These are phyloP conservation scores for Lucinisca nassula DNA, from an alignment of 2,888 invertebrate species.

Conservation along the genomic window DNA sequence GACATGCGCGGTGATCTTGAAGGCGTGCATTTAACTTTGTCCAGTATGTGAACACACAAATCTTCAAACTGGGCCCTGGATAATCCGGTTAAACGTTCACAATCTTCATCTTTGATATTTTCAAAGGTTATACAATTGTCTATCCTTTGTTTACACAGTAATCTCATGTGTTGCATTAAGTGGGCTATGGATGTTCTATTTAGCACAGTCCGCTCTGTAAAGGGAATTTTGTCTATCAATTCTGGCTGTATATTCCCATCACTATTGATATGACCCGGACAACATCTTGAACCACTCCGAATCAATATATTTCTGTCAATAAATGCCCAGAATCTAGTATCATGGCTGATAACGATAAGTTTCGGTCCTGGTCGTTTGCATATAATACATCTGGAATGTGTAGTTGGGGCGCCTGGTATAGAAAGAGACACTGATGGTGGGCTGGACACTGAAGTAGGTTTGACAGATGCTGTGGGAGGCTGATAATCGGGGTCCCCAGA, in stretches of 20 bases:
- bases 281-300: slow-evolving; percentile 21
- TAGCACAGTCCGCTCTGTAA: neutral
- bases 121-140: slow-evolving; percentile 31
- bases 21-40: slow-evolving; percentile 37
- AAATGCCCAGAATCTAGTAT: neutral
- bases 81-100: slow-evolving; percentile 31
- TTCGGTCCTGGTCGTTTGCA: slow-evolving; percentile 43
- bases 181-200: slow-evolving; percentile 20
- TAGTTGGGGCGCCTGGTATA: slow-evolving; percentile 7
- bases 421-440: neutral
- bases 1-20: slow-evolving; percentile 30
- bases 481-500: no score
- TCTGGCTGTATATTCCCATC: neutral
- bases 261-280: slow-evolving; percentile 19
- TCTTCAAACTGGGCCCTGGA: slow-evolving; percentile 34
- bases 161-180: neutral
- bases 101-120: slow-evolving; percentile 28
- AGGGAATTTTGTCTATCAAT: neutral
- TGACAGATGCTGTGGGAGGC: no score
- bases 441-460: no score
- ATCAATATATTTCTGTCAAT: slow-evolving; percentile 17
- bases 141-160: neutral
- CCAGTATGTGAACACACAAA: slow-evolving; percentile 11
- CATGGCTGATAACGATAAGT: neutral
- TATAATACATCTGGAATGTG: slow-evolving; percentile 36